Base-by-base conservation (phyloP, 2,113 vertebrate genomes). In the Poicephalus meyeri region DNA sequence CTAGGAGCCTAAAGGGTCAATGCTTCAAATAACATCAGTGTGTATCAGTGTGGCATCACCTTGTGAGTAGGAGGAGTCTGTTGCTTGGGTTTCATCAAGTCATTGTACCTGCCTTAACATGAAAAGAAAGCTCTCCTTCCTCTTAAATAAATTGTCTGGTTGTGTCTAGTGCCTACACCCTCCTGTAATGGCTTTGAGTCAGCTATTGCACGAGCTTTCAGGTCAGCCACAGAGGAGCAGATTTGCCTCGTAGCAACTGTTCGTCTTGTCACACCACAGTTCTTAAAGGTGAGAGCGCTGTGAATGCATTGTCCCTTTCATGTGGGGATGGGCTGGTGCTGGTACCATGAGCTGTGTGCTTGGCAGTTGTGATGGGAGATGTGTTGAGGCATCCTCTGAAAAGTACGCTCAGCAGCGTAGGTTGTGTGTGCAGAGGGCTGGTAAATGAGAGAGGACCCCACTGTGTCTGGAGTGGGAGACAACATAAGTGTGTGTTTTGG, bases 191-290 rank as follows among this genome's bases (percentile, higher is more conserved):
- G 98, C 74, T 98, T 98, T 92, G 98, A 98, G 55, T 74, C 98
- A 88, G 95, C 98, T 81, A 97, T 98, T 89, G 89, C 98, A 24
- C 96, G 98, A 92, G 97, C 98, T 49, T 98, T 99, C 94, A 98
- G 98, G 96, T 98, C 99, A 50, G 98, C 98, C 68, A 93, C 98
- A n/a, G 98, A 99, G 92, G 98, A 99, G 92, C 98, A 98, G 94
- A 98, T 99, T 95, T 99, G 98, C 98, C 97, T 99, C 66, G 98
- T 99, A 28, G 99, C 99, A 11, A 99, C 98, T 10, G 98, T 99
- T 35, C 98, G 98, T 88, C 93, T 99, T 5, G 97, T 99, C 95
- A 99, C 98, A 5, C 97, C 98, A 0, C 98, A 98, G 93, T 98
- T 98, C 97, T 86, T 99, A 29, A 98, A 98, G 98, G 99, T 99